Evolutionary conservation across 1,140 invertebrate species (phyloP), one percentile per base, ranked within the genome.

Genomic region (Melanaphis sacchari): DNA sequence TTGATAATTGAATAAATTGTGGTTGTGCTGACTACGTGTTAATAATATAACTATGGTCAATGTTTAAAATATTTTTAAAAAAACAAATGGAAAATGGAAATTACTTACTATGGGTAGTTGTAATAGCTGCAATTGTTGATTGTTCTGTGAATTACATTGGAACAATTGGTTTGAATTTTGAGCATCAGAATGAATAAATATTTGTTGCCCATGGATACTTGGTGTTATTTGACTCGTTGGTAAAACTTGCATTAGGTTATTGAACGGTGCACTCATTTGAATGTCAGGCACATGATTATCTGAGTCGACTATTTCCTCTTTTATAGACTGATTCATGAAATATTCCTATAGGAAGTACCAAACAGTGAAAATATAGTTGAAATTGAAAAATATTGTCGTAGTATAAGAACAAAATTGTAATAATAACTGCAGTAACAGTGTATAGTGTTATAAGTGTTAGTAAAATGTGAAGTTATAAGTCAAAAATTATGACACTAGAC

Each of bases 1-100:
- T 98, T 1, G 97, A 96, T 24, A 98, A 98, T 95, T 99, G 98
- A 66, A 99, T 96, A 43, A 99, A 96, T 95, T 98, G 97, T 91
- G 97, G 97, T 93, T 96, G 96, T 93, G 96, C 95, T 24, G 96
- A 96, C 94, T 96, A 96, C 93, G 96, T 66, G 96, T 95, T n/a
- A 26, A n/a, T 15, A 76, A 76, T 59, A 59, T 76, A 76, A 76
- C 5, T n/a, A 36, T 76, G 15, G 9, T n/a, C 5, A 76, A 15
- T 76, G 0, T 18, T 76, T 31, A 15, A 21, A 26, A 52, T 76
- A 36, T 49, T 49, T 43, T 8, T 11, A 66, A n/a, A 76, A n/a
- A n/a, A 59, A 82, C 0, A 40, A 92, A 43, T n/a, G n/a, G 15
- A n/a, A 6, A 11, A 31, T 26, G 15, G 26, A 18, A 31, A 43